Conservation (phyloP, 2,888 invertebrate species). For the Nomada hirtipes region DNA sequence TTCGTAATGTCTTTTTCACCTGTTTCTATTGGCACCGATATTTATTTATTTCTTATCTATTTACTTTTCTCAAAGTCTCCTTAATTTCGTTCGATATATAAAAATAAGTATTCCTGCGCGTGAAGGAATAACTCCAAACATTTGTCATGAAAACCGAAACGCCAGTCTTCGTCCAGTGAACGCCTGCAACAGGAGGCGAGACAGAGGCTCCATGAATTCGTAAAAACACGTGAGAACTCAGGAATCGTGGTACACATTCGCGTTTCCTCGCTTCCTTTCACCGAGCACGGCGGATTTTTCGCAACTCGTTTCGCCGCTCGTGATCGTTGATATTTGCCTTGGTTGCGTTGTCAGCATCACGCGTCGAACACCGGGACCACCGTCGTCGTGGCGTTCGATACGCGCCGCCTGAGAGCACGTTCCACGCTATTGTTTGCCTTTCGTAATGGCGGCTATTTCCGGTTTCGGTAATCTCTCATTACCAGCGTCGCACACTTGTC, state of each 20-base stretch:
- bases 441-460: constrained; percentile 64
- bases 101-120: no score
- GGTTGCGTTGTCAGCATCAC: constrained; percentile 26
- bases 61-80: no score
- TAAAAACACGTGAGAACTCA: background rate
- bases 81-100: no score
- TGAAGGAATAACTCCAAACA: no score
- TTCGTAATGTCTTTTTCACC: no score
- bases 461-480: constrained; percentile 67
- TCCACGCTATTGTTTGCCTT: constrained; percentile 67
- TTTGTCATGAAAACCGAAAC: no score
- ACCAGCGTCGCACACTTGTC: constrained; percentile 55
- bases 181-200: background rate
- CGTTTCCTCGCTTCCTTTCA: constrained; percentile 37
- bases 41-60: no score
- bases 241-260: constrained; percentile 14
- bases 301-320: constrained; percentile 21
- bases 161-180: no score
- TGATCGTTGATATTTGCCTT: constrained; percentile 38
- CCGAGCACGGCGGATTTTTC: constrained; percentile 36
- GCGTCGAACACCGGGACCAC: constrained; percentile 42
- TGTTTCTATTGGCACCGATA: no score
- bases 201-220: background rate
- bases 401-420: constrained; percentile 53
- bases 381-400: constrained; percentile 56